Percentiles rank a stretch among this genome's conserved stretches.
Conservation (phyloP, 2,888 invertebrate species). For the Aproaerema taeniolella region DNA sequence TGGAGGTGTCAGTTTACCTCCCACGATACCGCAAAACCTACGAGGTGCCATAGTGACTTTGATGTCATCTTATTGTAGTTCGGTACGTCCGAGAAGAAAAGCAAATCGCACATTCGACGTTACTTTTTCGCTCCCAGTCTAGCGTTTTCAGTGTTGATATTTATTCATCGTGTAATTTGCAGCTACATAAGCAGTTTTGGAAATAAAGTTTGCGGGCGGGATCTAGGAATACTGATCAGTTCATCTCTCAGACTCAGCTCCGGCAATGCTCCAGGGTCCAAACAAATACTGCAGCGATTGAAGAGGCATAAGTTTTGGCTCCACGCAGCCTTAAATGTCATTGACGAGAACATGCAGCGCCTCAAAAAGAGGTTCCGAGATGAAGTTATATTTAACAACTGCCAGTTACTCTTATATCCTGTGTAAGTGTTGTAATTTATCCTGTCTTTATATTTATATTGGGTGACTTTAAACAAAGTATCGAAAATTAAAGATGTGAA, state of each 20-base stretch:
- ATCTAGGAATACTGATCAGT: slow-evolving; percentile 49
- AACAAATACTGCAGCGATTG: slow-evolving; percentile 42
- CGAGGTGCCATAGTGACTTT: no score
- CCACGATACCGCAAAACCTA: no score
- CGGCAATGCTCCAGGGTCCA: slow-evolving; percentile 4
- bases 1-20: no score
- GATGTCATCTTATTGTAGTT: no score
- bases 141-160: no score
- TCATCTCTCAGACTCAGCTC: slow-evolving; percentile 33
- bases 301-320: slow-evolving; percentile 81
- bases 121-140: no score
- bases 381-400: slow-evolving; percentile 75
- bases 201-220: slow-evolving; percentile 66
- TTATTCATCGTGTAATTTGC: no score
- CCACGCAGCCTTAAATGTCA: slow-evolving; percentile 76
- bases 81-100: no score
- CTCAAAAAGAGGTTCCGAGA: slow-evolving; percentile 70
- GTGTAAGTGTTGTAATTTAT: slow-evolving; percentile 77
- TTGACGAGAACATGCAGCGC: slow-evolving; percentile 77
- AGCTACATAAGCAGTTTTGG: slow-evolving; percentile 76
- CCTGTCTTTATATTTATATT: no score
- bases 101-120: no score
- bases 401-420: slow-evolving; percentile 83
- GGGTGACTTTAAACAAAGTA: no score
- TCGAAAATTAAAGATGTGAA: no score